Evolutionary conservation across 2,113 vertebrate species (phyloP).

Genomic region (Climacteris rufus): DNA sequence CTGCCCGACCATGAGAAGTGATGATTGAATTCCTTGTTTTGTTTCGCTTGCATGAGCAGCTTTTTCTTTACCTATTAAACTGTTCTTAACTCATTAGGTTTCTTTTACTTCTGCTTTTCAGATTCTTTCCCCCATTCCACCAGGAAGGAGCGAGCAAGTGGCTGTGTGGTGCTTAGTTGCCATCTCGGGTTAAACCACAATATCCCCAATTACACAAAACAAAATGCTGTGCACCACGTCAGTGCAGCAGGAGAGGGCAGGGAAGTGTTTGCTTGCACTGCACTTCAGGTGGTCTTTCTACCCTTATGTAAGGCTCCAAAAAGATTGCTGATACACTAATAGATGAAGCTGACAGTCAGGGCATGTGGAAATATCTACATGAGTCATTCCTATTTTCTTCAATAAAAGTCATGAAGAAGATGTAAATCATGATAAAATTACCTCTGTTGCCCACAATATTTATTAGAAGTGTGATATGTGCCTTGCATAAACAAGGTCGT

Average conservation of each 20-base stretch:
- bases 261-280: neutral
- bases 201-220: neutral
- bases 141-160: neutral
- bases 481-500: neutral
- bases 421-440: neutral
- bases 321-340: neutral
- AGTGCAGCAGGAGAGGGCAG: neutral
- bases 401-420: neutral
- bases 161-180: neutral
- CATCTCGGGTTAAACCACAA: neutral
- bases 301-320: accelerated
- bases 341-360: neutral
- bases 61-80: neutral
- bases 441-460: neutral
- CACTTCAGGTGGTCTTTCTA: neutral
- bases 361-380: accelerated
- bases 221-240: neutral
- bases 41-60: accelerated
- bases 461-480: neutral
- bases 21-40: neutral
- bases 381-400: neutral
- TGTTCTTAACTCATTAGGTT: accelerated
- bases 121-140: neutral
- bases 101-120: neutral
- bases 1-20: neutral